A percentile compares a stretch with the other conserved stretches of the same genome.
These are phyloP conservation scores for Cossypha dichroa DNA, from an alignment of 2,797 vertebrate genomes.

Conservation along the genomic window DNA sequence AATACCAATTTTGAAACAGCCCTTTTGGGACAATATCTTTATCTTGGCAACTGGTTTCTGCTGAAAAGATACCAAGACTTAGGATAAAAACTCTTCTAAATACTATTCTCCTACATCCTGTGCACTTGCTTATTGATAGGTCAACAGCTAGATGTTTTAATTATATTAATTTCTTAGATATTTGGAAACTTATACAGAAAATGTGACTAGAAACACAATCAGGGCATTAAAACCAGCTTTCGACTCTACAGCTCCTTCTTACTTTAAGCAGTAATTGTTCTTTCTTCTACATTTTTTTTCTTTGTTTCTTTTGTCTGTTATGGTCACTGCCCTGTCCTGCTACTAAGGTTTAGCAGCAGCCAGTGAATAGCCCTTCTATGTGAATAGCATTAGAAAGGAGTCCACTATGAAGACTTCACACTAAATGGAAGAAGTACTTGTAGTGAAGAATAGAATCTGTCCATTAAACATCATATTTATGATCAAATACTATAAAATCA, in stretches of 20 bases:
- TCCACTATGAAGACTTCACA: background rate
- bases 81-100: background rate
- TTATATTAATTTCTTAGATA: background rate
- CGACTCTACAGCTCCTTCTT: background rate
- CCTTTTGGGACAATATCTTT: slow-evolving; percentile 56
- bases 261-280: background rate
- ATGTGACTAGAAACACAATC: background rate
- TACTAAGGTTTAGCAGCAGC: background rate
- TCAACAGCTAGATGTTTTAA: background rate
- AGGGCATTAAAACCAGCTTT: background rate
- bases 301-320: background rate
- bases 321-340: background rate
- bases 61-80: background rate
- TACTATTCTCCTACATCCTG: background rate
- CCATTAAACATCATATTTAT: background rate
- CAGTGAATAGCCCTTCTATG: background rate
- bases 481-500: background rate
- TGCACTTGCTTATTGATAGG: background rate
- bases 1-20: slow-evolving; percentile 62
- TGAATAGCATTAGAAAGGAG: background rate
- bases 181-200: background rate
- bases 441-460: background rate
- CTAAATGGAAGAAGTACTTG: background rate
- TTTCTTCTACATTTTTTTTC: background rate
- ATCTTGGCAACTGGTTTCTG: slow-evolving; percentile 39